Conservation (phyloP, 2,888 invertebrate genomes). For the Xylota sylvarum region DNA sequence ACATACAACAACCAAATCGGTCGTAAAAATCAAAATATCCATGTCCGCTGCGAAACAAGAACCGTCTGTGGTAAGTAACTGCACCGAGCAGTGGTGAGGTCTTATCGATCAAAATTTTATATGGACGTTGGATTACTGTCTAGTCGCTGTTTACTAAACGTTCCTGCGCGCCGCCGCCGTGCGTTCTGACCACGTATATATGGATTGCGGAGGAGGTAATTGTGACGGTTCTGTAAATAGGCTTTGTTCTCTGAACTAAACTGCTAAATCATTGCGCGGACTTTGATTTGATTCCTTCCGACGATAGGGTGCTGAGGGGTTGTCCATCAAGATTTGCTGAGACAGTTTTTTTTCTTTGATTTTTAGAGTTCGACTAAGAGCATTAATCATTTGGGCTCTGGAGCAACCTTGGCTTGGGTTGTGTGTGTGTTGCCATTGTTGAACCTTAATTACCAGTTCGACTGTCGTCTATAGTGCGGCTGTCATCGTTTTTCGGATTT, state of each 20-base stretch:
- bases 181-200: constrained; percentile 12
- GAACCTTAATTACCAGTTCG: constrained; percentile 70
- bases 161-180: neutral
- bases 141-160: constrained; percentile 61
- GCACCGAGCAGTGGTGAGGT: constrained; percentile 27
- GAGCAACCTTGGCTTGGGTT: constrained; percentile 64
- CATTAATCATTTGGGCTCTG: constrained; percentile 57
- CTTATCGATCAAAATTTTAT: constrained; percentile 68
- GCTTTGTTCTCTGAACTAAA: constrained; percentile 49
- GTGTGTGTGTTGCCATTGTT: constrained; percentile 42
- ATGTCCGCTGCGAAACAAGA: constrained; percentile 6
- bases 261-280: constrained; percentile 30
- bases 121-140: constrained; percentile 61
- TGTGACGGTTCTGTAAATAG: constrained; percentile 50
- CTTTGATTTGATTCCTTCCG: constrained; percentile 51
- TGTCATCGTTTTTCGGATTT: constrained; percentile 68
- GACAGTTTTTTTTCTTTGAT: constrained; percentile 38
- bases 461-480: constrained; percentile 55
- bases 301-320: constrained; percentile 59
- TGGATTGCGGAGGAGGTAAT: constrained; percentile 67
- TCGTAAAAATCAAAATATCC: constrained; percentile 44
- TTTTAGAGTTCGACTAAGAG: constrained; percentile 8
- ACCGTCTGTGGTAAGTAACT: neutral
- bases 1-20: constrained; percentile 36
- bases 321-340: constrained; percentile 70